These are phyloP conservation scores for Brachirus orientalis DNA, from an alignment of 2,113 vertebrate genomes.

Conservation along the genomic window DNA sequence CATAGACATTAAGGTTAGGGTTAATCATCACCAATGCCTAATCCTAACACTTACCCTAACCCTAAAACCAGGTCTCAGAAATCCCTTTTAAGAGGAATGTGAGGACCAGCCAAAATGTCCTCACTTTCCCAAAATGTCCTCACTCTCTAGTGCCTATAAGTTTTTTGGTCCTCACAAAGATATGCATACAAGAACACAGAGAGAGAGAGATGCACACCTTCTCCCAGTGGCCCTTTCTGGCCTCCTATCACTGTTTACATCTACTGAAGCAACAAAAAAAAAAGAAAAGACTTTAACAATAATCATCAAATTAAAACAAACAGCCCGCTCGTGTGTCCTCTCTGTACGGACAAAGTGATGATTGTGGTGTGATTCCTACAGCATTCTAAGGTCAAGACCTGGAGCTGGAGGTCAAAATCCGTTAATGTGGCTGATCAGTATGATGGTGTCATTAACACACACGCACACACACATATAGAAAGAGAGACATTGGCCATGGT, in stretches of 20 bases:
- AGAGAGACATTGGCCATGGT: conserved; percentile 29
- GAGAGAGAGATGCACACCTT: not conserved
- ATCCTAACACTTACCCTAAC: too few species aligned
- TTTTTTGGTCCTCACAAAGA: too few species aligned
- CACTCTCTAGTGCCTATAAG: too few species aligned
- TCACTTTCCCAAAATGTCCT: too few species aligned
- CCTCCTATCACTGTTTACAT: conserved; percentile 22
- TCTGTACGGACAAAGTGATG: conserved; percentile 54
- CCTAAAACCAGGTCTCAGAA: too few species aligned
- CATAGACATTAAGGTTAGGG: too few species aligned
- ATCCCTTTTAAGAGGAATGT: too few species aligned
- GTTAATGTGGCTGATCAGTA: conserved; percentile 56
- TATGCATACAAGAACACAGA: too few species aligned
- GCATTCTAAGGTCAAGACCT: conserved; percentile 57
- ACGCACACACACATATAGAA: conserved; percentile 12
- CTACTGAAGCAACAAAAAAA: conserved; percentile 12
- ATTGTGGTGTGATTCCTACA: conserved; percentile 53
- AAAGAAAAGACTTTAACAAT: too few species aligned
- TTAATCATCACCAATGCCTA: too few species aligned
- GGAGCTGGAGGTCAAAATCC: conserved; percentile 32
- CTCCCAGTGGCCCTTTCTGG: not conserved
- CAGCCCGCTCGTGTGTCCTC: conserved; percentile 49
- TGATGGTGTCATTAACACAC: conserved; percentile 39
- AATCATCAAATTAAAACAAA: conserved; percentile 45
- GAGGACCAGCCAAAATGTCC: too few species aligned